Percentiles rank a stretch among this genome's conserved stretches.
These are phyloP conservation scores for Ceyx melanurus DNA, from an alignment of 2,113 vertebrate genomes.

Conservation along the genomic window DNA sequence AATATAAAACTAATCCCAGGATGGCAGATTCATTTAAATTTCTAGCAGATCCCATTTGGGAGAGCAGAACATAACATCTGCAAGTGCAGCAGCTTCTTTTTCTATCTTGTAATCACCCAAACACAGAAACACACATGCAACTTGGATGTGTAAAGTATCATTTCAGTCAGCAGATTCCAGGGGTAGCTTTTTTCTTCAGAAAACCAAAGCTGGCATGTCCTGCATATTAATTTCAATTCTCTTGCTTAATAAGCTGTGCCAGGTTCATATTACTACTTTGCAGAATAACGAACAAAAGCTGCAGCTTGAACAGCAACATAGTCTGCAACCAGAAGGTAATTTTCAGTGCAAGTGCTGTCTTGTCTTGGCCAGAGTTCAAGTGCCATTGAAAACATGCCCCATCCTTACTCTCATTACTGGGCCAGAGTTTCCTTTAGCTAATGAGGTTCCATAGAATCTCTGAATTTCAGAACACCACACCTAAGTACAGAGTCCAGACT, in stretches of 20 bases:
- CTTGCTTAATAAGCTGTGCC: neutral
- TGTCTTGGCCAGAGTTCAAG: neutral
- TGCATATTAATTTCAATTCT: neutral
- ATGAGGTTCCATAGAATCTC: neutral
- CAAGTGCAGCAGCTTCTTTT: neutral
- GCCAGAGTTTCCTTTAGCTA: neutral
- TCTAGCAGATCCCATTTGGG: neutral
- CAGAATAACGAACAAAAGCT: neutral
- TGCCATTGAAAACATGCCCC: neutral
- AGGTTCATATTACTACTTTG: neutral
- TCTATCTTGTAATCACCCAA: neutral
- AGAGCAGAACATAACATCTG: neutral
- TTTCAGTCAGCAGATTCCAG: neutral
- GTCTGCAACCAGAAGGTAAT: neutral
- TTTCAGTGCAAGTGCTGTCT: neutral
- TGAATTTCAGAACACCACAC: neutral
- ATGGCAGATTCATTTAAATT: neutral
- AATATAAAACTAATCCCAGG: neutral
- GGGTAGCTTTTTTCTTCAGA: neutral
- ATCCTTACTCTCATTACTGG: neutral
- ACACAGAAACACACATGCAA: neutral
- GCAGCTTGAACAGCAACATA: neutral
- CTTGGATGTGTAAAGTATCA: neutral
- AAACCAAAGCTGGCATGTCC: neutral
- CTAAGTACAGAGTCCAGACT: neutral